Percentiles rank a stretch among this genome's conserved stretches.
phyloP scores from a whole-genome alignment of 1,140 invertebrate genomes.

The Hylyphantes graminicola region DNA sequence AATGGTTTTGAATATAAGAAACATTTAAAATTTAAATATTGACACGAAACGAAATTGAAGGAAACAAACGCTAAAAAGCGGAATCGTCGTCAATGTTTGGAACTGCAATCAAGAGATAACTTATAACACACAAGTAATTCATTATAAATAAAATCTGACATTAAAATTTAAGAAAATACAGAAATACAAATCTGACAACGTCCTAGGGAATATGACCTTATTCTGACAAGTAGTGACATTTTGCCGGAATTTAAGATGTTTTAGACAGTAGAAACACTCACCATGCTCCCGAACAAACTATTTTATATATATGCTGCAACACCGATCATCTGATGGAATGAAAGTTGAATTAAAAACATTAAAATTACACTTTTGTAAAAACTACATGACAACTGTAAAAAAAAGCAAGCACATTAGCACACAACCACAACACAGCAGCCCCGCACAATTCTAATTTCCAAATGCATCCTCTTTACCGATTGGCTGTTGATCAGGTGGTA shows the following conservation, averaged over 20 bases:
- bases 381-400: constrained; percentile 7
- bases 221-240: constrained; percentile 28
- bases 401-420: background rate
- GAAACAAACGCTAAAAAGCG: background rate
- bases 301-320: background rate
- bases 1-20: background rate
- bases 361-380: too few species aligned
- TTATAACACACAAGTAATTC: background rate
- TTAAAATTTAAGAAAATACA: background rate
- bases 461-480: background rate
- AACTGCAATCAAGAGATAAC: background rate
- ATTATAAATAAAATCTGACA: background rate
- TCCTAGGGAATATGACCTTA: constrained; percentile 29
- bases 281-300: background rate
- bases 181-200: background rate
- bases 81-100: background rate
- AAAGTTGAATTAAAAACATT: background rate
- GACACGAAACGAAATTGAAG: background rate
- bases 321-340: background rate
- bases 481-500: constrained; percentile 19
- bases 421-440: background rate
- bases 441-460: background rate
- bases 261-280: background rate
- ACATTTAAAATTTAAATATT: background rate
- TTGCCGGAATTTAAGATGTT: constrained; percentile 12